These are phyloP conservation scores for Entomobrya multifasciata DNA, from an alignment of 2,888 invertebrate species.

Conservation along the genomic window DNA sequence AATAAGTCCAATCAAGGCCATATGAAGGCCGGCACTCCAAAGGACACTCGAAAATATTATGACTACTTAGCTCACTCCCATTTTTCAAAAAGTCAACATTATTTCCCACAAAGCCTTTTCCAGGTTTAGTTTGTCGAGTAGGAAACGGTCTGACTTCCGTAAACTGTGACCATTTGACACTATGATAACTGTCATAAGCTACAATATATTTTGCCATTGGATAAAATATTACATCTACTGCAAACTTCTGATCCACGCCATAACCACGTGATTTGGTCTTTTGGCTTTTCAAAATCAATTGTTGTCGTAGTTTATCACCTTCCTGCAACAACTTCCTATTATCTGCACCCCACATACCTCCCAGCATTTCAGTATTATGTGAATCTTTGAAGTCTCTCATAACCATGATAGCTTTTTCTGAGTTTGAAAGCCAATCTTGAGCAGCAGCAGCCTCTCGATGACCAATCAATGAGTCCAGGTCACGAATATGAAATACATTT, in stretches of 20 bases:
- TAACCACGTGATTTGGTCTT: neutral
- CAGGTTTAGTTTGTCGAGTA: neutral
- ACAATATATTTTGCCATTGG: neutral
- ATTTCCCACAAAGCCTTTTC: neutral
- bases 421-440: slow-evolving; percentile 22
- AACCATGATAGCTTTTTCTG: neutral
- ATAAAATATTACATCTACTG: neutral
- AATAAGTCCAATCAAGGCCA: no score
- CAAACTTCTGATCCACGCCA: neutral
- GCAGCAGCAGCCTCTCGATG: slow-evolving; percentile 19
- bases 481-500: neutral
- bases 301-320: neutral
- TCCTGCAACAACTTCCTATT: neutral
- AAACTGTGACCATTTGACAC: neutral
- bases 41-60: no score
- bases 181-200: slow-evolving; percentile 29
- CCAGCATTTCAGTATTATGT: slow-evolving; percentile 5
- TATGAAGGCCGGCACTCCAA: no score
- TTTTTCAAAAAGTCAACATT: no score
- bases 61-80: no score
- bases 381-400: neutral
- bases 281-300: neutral
- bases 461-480: slow-evolving; percentile 9
- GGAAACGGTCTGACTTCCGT: slow-evolving; percentile 15
- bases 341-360: neutral